Evolutionary conservation across 2,113 vertebrate genomes (phyloP).

Genomic region (Megaleporinus macrocephalus): DNA sequence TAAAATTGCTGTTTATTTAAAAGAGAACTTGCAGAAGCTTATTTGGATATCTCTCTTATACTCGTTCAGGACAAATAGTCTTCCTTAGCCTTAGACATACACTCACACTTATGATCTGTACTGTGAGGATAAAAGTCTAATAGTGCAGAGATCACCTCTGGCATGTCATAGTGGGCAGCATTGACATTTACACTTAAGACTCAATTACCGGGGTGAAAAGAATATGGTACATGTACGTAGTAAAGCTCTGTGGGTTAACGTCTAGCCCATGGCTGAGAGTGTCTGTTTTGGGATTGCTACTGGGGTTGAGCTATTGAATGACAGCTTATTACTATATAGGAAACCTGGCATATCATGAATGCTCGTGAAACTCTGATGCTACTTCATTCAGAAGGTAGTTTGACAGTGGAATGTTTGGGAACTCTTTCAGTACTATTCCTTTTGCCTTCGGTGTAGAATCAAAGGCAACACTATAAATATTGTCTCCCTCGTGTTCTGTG

Average conservation of each 20-base stretch:
- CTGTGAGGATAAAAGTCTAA: background rate
- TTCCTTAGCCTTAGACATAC: background rate
- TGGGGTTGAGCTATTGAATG: background rate
- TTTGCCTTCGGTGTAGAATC: conserved; percentile 58
- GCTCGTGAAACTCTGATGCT: conserved; percentile 1
- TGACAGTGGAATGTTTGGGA: background rate
- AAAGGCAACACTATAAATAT: conserved; percentile 74
- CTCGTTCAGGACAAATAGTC: background rate
- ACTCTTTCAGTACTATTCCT: conserved; percentile 7
- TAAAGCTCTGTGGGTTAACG: too few species aligned
- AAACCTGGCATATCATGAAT: background rate
- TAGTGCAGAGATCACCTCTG: too few species aligned
- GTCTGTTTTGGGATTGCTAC: background rate
- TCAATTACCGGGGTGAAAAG: too few species aligned
- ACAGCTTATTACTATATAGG: background rate
- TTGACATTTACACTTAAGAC: too few species aligned
- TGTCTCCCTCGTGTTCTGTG: conserved; percentile 67
- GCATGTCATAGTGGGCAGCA: too few species aligned
- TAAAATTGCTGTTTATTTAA: background rate
- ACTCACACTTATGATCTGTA: background rate
- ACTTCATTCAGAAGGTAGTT: background rate
- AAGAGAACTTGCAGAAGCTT: too few species aligned
- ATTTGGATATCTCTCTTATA: background rate
- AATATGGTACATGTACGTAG: too few species aligned
- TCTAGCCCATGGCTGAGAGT: too few species aligned